Base-by-base conservation (phyloP, 2,113 vertebrate genomes). In the Caracal caracal region DNA sequence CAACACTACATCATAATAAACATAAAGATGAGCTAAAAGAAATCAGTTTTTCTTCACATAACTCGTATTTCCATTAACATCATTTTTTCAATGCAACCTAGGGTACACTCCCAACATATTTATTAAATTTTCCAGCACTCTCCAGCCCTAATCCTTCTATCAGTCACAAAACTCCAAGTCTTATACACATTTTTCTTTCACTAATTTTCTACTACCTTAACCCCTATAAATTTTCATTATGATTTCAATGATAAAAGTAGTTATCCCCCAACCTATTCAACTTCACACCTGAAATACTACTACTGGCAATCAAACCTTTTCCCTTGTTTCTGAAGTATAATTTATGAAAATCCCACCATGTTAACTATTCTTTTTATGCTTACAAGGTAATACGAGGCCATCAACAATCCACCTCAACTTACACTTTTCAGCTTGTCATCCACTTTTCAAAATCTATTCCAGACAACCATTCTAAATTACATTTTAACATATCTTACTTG, bases 391-490 rank as follows among this genome's bases (percentile, higher is more conserved):
- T 43, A 33, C 84, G 4, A 94, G 15, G 59, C 37, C 65, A 95
- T 2, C 20, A 33, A 51, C 6, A 88, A 92, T 71, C 6, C 1
- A 83, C 6, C 26, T 92, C 49, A 59, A 78, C 20, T 66, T 96
- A 71, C 26, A 11, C 16, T 91, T 95, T 83, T 33, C 9, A 26
- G 59, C 26, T 73, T 90, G 88, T 56, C 4, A 81, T 6, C 20
- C 47, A 88, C 9, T 87, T 90, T 96, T 53, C 47, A 88, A 94
- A 88, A 40, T 85, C 65, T 92, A 37, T 37, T 89, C 28, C 35
- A 90, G 53, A 87, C 5, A 79, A 90, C 47, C n/a, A 83, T 95
- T 70, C 63, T 70, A 88, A 80, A 49, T 35, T 93, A 92, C n/a
- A 75, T 40, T 6, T 78, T 93, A 85, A 84, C 20, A 90, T 40